Evolutionary conservation across 1,140 invertebrate genomes (phyloP).

Genomic region (Akabosia matsudoensis): DNA sequence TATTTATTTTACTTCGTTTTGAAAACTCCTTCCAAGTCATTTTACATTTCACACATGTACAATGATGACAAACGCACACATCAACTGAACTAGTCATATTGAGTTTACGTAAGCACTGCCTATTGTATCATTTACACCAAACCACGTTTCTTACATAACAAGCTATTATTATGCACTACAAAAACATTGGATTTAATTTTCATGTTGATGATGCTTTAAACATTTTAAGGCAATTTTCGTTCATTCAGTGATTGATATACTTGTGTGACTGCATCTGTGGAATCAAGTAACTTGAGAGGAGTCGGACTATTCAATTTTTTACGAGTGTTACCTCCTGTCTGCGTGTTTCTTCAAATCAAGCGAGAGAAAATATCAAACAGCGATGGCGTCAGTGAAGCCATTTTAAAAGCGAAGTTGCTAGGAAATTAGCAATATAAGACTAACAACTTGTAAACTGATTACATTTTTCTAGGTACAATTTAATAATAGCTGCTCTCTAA

Average conservation of each 20-base stretch:
- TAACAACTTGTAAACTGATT: too few species aligned
- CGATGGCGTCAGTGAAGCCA: too few species aligned
- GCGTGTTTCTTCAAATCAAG: neutral
- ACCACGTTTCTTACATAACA: neutral
- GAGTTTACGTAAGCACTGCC: too few species aligned
- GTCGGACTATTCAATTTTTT: neutral
- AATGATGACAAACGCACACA: neutral
- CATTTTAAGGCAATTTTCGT: neutral
- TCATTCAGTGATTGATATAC: neutral
- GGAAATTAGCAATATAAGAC: too few species aligned
- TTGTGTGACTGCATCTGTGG: neutral
- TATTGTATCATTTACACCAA: too few species aligned
- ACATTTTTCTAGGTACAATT: too few species aligned
- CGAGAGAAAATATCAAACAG: too few species aligned
- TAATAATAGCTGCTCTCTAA: too few species aligned
- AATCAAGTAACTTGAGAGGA: neutral
- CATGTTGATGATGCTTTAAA: constrained; percentile 5
- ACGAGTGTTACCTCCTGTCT: neutral
- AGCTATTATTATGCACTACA: too few species aligned
- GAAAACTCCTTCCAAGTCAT: neutral
- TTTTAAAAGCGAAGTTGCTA: too few species aligned
- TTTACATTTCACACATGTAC: constrained; percentile 13
- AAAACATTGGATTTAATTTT: neutral
- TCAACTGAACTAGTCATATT: too few species aligned
- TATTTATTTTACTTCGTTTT: neutral